Conservation (phyloP, 2,113 vertebrate species). For the Felis catus region DNA sequence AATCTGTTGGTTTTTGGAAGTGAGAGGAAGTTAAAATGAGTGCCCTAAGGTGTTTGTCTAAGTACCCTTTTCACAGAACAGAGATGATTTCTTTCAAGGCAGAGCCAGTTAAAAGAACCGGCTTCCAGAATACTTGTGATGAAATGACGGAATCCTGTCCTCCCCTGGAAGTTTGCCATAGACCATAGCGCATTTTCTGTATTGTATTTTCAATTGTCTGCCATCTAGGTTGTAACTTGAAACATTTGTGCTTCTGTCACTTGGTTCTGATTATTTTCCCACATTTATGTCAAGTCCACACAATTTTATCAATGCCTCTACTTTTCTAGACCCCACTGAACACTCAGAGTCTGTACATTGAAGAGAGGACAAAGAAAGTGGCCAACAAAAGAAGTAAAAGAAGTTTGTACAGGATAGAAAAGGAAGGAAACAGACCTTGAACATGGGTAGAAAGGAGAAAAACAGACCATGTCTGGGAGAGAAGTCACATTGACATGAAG, state of each 20-base stretch:
- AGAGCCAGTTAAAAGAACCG: neutral
- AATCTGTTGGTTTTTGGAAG: neutral
- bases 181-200: neutral
- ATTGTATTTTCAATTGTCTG: neutral
- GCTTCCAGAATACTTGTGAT: neutral
- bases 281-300: neutral
- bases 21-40: neutral
- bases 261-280: conserved; percentile 16
- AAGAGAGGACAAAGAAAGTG: neutral
- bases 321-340: neutral
- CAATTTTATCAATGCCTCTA: neutral
- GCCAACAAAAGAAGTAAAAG: neutral
- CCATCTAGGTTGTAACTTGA: neutral
- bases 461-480: neutral
- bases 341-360: neutral
- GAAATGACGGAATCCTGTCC: neutral
- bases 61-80: neutral
- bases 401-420: conserved; percentile 7
- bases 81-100: neutral
- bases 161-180: neutral
- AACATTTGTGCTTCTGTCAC: neutral
- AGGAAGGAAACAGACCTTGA: conserved; percentile 30
- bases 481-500: neutral
- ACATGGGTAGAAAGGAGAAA: conserved; percentile 19
- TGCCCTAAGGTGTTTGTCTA: neutral